Base-by-base conservation (phyloP, 1,140 invertebrate species). In the Aphelinus certus region DNA sequence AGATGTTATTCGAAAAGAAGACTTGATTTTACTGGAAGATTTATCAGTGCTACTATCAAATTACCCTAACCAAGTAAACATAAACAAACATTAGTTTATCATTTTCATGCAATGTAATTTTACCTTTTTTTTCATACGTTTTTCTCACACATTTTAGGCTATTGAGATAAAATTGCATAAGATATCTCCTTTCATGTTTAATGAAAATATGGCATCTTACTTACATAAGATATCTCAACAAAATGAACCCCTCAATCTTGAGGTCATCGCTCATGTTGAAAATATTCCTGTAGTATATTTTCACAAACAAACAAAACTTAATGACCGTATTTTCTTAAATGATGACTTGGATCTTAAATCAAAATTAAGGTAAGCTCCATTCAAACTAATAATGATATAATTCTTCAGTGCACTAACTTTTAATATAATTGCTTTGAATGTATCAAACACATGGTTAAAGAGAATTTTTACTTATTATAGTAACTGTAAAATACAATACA, bases 41-140 rank as follows among this genome's bases (percentile, higher is more conserved):
- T 1, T 71, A 53, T 71, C 69, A 43, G 26, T 62, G n/a, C 5
- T 55, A 9, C 26, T 71, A 43, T 7, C 45, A n/a, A 2, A 1
- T 2, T 71, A 51, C 53, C 69, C 69, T 51, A 42, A 71, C 1
- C 69, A 71, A 58, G 69, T 62, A 62, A 70, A 48, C 42, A 49
- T 58, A 42, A n/a, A 9, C 46, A 46, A 7, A 48, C 42, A 51
- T 51, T 53, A 26, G 26, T 26, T 26, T 26, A 26, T 3, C 26
- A n/a, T 47, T 48, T 3, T 2, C 48, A 63, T 10, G 9, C 5
- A 48, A 9, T 48, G n/a, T 63, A 46, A 42, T n/a, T 58, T 10
- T n/a, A 58, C 56, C 48, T 58, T 45, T 10, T 56, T 26, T 68
- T 57, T 6, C 3, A 68, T 26, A 64, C 43, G 10, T 53, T 9